Evolutionary conservation across 2,797 vertebrate genomes (phyloP).

Genomic region (Trematomus bernacchii): DNA sequence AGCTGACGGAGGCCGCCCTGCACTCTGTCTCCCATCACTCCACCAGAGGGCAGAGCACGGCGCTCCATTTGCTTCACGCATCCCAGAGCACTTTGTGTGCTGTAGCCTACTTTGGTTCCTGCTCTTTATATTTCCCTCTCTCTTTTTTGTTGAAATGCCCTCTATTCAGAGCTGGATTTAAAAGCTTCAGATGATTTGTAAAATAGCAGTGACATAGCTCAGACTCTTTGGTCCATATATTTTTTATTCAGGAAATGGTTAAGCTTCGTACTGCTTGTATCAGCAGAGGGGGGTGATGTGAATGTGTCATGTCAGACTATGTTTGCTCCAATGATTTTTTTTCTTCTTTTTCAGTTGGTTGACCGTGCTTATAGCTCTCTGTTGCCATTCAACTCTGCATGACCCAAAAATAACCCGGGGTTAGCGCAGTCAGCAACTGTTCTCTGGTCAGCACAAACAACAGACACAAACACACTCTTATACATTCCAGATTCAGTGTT

Average conservation of each 20-base stretch:
- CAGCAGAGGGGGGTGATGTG: conserved; percentile 39
- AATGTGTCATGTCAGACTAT: conserved; percentile 53
- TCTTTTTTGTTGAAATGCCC: conserved; percentile 27
- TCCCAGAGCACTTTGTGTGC: conserved; percentile 65
- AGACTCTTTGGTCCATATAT: conserved; percentile 8
- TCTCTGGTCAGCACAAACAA: conserved; percentile 72
- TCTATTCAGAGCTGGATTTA: conserved; percentile 49
- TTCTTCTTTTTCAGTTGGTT: conserved; percentile 33
- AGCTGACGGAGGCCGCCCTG: conserved; percentile 42
- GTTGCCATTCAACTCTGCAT: conserved; percentile 67
- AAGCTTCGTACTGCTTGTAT: conserved; percentile 30
- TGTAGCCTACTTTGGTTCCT: conserved; percentile 56
- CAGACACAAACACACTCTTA: conserved; percentile 8
- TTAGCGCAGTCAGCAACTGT: conserved; percentile 69
- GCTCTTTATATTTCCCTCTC: conserved; percentile 35
- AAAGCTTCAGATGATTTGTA: conserved; percentile 46
- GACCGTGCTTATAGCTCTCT: conserved; percentile 47
- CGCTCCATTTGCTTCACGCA: conserved; percentile 44
- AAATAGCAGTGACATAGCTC: conserved; percentile 31
- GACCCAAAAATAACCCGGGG: conserved; percentile 74
- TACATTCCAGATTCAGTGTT: conserved; percentile 42
- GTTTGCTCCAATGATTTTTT: conserved; percentile 51
- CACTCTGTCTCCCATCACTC: conserved; percentile 25
- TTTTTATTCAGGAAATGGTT: conserved; percentile 21
- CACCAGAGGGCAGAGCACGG: conserved; percentile 75